Percentiles rank a stretch among this genome's conserved stretches.
phyloP scores from a whole-genome alignment of 1,140 invertebrate species.

The Trissolcus basalis region DNA sequence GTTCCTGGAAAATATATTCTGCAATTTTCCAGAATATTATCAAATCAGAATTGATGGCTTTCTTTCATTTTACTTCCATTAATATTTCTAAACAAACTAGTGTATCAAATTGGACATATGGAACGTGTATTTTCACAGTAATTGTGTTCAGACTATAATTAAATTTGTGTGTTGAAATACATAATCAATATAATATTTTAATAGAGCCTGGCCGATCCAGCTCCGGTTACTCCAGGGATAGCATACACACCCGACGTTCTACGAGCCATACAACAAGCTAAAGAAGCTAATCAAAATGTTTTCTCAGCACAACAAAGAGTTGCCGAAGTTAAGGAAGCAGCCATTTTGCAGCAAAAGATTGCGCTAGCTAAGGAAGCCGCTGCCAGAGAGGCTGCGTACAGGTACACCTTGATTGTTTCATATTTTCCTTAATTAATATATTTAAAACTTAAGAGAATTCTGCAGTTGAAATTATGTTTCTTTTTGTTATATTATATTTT shows the following conservation, averaged over 20 bases:
- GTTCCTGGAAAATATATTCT: too few relatives aligned
- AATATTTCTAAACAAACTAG: too few relatives aligned
- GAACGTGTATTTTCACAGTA: too few relatives aligned
- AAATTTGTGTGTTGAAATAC: constrained; percentile 26
- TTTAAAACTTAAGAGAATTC: too few relatives aligned
- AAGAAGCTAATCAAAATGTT: constrained; percentile 72
- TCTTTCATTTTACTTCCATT: too few relatives aligned
- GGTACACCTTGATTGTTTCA: constrained; percentile 49
- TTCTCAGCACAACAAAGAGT: constrained; percentile 70
- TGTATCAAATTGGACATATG: too few relatives aligned
- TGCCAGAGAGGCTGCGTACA: constrained; percentile 68
- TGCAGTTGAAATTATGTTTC: too few relatives aligned
- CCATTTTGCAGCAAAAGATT: constrained; percentile 71
- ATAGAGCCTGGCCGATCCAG: constrained; percentile 65
- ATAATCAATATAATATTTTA: constrained; percentile 44
- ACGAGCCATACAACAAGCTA: constrained; percentile 70
- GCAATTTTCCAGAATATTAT: too few relatives aligned
- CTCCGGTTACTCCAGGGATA: constrained; percentile 67
- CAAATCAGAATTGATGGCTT: too few relatives aligned
- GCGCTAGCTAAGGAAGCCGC: constrained; percentile 71
- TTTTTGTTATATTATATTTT: too few relatives aligned
- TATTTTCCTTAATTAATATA: too few relatives aligned
- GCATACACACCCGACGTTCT: constrained; percentile 71
- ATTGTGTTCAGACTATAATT: constrained; percentile 6
- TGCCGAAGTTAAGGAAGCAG: constrained; percentile 69